These are phyloP conservation scores for Erinaceus europaeus DNA, from an alignment of 2,113 vertebrate species.

Conservation along the genomic window DNA sequence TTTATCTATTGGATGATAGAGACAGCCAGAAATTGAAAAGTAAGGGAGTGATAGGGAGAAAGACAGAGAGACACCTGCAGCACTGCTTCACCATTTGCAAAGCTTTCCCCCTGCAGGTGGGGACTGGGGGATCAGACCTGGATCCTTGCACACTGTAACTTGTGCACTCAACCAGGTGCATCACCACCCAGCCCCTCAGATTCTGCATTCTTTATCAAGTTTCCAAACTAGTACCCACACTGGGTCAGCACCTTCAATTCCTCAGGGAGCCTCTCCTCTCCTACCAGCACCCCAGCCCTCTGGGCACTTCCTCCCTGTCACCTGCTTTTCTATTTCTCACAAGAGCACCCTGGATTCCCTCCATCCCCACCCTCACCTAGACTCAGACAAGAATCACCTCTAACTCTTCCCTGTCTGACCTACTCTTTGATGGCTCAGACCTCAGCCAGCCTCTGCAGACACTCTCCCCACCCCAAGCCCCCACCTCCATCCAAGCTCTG, in stretches of 20 bases:
- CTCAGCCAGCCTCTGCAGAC: not conserved
- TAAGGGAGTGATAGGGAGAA: too few relatives aligned
- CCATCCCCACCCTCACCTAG: fast-evolving
- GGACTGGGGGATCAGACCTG: too few relatives aligned
- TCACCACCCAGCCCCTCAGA: not conserved
- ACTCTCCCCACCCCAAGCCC: not conserved
- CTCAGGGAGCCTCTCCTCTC: not conserved
- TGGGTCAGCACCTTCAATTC: fast-evolving
- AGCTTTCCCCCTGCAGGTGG: too few relatives aligned
- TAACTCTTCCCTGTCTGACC: not conserved
- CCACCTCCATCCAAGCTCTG: fast-evolving
- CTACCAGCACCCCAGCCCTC: not conserved
- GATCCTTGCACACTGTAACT: too few relatives aligned
- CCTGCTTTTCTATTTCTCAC: not conserved
- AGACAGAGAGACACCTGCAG: too few relatives aligned
- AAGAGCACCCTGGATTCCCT: not conserved
- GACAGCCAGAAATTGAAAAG: too few relatives aligned
- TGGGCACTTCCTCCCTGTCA: not conserved
- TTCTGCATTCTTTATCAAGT: too few relatives aligned
- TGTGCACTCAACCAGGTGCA: too few relatives aligned
- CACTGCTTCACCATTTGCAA: too few relatives aligned
- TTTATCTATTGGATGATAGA: too few relatives aligned
- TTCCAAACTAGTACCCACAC: not conserved
- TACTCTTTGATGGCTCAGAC: not conserved
- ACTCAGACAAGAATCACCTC: not conserved